phyloP scores from a whole-genome alignment of 2,113 vertebrate genomes.

The Actenoides hombroni region DNA sequence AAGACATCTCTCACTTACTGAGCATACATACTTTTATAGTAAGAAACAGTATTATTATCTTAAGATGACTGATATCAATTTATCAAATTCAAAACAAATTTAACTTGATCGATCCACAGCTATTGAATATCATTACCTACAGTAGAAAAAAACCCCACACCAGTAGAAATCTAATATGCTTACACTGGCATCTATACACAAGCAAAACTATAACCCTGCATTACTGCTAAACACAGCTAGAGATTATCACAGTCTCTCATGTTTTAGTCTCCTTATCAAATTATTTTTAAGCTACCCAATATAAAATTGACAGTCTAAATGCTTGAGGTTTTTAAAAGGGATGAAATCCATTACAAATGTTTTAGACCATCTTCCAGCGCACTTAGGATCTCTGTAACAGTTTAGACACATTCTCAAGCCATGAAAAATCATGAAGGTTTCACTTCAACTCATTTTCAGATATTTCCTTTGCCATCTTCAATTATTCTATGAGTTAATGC shows the following conservation, averaged over 20 bases:
- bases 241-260: neutral
- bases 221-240: neutral
- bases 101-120: neutral
- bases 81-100: neutral
- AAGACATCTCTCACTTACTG: neutral
- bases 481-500: neutral
- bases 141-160: neutral
- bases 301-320: neutral
- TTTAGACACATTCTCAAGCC: neutral
- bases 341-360: slow-evolving; percentile 9
- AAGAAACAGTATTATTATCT: neutral
- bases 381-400: neutral
- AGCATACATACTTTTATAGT: neutral
- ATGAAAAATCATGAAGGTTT: neutral
- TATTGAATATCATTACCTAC: neutral
- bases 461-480: neutral
- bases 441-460: neutral
- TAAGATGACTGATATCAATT: neutral
- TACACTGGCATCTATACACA: neutral
- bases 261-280: neutral
- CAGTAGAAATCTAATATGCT: neutral
- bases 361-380: neutral
- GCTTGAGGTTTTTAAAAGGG: neutral
- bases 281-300: neutral
- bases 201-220: neutral